Conservation (phyloP, 2,888 invertebrate genomes). For the Slavum lentiscoides region DNA sequence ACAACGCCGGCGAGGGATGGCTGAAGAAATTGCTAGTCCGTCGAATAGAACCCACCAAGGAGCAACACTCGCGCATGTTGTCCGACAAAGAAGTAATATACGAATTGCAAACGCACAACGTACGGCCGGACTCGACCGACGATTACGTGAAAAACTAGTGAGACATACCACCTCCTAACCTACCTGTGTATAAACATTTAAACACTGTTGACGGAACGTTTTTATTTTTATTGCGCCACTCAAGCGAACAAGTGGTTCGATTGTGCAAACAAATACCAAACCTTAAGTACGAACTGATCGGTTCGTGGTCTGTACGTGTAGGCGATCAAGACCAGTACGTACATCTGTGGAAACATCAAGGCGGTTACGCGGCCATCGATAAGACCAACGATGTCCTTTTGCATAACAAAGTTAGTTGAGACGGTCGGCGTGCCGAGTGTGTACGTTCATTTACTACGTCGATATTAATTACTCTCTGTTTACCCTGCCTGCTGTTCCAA, state of each 20-base stretch:
- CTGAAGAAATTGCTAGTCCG: slow-evolving; percentile 85
- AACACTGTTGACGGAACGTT: too few species aligned
- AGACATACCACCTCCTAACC: slow-evolving; percentile 60
- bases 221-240: slow-evolving; percentile 50
- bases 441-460: background rate
- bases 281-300: slow-evolving; percentile 75
- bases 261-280: slow-evolving; percentile 59
- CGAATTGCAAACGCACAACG: slow-evolving; percentile 92
- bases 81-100: slow-evolving; percentile 95
- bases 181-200: too few species aligned
- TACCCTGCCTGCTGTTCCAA: slow-evolving; percentile 58
- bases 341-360: slow-evolving; percentile 93
- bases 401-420: slow-evolving; percentile 67
- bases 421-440: background rate
- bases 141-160: slow-evolving; percentile 90
- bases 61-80: slow-evolving; percentile 94
- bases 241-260: slow-evolving; percentile 77
- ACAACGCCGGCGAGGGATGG: slow-evolving; percentile 71
- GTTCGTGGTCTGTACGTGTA: slow-evolving; percentile 93
- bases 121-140: slow-evolving; percentile 84
- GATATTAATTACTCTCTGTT: background rate
- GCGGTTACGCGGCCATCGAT: slow-evolving; percentile 88
- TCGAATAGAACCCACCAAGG: slow-evolving; percentile 91
- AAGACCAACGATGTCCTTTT: slow-evolving; percentile 72
- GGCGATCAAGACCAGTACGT: slow-evolving; percentile 97